Percentiles rank a stretch among this genome's conserved stretches.
These are phyloP conservation scores for Drosophila rellima DNA, from an alignment of 2,888 invertebrate genomes.

Conservation along the genomic window DNA sequence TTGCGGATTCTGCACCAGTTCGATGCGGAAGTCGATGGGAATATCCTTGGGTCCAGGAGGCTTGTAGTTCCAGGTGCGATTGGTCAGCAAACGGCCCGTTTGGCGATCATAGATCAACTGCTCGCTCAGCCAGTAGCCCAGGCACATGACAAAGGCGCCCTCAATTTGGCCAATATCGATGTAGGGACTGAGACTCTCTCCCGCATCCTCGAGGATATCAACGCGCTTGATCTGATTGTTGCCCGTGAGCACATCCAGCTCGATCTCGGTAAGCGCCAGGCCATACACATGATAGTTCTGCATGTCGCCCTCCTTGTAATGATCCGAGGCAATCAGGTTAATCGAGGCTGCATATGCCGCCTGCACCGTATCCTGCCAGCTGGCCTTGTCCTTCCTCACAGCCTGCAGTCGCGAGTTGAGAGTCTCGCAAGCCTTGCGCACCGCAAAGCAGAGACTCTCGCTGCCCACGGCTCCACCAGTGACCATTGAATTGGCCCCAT, in stretches of 20 bases:
- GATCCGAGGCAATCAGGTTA: constrained; percentile 88
- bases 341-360: constrained; percentile 79
- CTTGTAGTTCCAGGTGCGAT: constrained; percentile 93
- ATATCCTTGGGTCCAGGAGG: constrained; percentile 92
- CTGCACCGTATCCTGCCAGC: constrained; percentile 87
- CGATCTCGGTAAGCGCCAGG: constrained; percentile 89
- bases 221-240: constrained; percentile 89
- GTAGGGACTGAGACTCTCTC: constrained; percentile 90
- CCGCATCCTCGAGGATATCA: constrained; percentile 91
- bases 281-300: constrained; percentile 89
- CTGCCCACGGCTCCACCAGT: constrained; percentile 91
- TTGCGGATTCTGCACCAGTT: constrained; percentile 88
- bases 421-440: constrained; percentile 89
- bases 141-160: constrained; percentile 92
- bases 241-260: constrained; percentile 92
- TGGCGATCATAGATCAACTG: constrained; percentile 88
- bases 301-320: constrained; percentile 87
- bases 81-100: constrained; percentile 90
- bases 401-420: constrained; percentile 88
- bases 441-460: constrained; percentile 88
- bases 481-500: constrained; percentile 89
- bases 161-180: constrained; percentile 92
- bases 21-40: constrained; percentile 91
- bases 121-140: constrained; percentile 92
- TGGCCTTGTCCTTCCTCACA: constrained; percentile 86